phyloP scores from a whole-genome alignment of 1,140 invertebrate species.

The Ips nitidus region DNA sequence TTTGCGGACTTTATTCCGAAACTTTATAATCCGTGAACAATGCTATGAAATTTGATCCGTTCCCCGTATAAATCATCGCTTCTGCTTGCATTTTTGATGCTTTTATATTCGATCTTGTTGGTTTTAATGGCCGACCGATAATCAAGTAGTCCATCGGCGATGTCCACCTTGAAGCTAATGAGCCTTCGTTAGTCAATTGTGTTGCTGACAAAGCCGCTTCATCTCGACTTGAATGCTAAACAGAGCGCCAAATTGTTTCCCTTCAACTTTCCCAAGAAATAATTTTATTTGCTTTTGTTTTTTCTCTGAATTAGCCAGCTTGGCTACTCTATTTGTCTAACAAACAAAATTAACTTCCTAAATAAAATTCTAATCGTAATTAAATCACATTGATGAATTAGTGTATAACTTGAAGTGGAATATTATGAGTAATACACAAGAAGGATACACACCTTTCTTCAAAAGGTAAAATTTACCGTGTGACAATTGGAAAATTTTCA shows the following conservation, averaged over 20 bases:
- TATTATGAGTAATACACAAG: no score
- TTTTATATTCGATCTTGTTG: not conserved
- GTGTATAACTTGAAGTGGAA: no score
- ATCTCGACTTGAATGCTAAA: slow-evolving; percentile 43
- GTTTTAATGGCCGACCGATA: slow-evolving; percentile 20
- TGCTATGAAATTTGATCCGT: not conserved
- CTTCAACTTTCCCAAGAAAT: slow-evolving; percentile 15
- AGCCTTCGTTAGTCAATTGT: slow-evolving; percentile 49
- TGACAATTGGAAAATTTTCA: no score
- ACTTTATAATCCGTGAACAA: slow-evolving; percentile 35
- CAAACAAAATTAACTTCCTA: no score
- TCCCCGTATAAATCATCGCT: not conserved
- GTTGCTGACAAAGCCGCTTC: slow-evolving; percentile 45
- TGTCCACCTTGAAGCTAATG: slow-evolving; percentile 41
- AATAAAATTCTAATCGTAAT: no score
- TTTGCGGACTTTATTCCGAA: slow-evolving; percentile 26
- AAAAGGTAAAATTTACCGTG: no score
- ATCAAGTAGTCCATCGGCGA: slow-evolving; percentile 31
- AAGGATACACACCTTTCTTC: no score
- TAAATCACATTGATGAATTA: no score
- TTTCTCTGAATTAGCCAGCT: no score
- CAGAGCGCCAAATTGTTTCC: slow-evolving; percentile 33
- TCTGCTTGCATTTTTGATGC: not conserved
- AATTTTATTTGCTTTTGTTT: not conserved
- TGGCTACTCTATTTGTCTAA: no score